Percentiles rank a stretch among this genome's conserved stretches.
Evolutionary conservation across 2,888 invertebrate species (phyloP).

Genomic region (Melikaiella ostensackeni): DNA sequence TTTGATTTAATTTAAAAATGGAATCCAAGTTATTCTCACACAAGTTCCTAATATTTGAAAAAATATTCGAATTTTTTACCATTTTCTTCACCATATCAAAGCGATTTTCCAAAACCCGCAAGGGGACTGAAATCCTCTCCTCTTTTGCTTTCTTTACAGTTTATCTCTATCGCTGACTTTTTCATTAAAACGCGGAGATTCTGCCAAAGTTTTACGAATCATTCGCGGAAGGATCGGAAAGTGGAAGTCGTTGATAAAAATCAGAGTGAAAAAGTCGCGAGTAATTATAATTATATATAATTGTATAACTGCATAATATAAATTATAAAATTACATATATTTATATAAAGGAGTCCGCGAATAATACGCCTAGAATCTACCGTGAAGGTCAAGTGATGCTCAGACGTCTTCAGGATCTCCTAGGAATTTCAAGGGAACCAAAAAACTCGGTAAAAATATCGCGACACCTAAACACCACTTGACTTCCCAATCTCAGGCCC

Average conservation of each 20-base stretch:
- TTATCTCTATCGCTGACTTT: constrained; percentile 7
- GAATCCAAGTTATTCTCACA: too few species aligned
- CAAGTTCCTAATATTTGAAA: neutral
- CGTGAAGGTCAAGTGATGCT: constrained; percentile 52
- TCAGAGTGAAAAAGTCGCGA: constrained; percentile 29
- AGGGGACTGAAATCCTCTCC: neutral
- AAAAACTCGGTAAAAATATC: constrained; percentile 72
- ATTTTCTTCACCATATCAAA: neutral
- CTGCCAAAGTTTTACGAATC: constrained; percentile 9
- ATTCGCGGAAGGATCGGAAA: constrained; percentile 37
- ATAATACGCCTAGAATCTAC: constrained; percentile 14
- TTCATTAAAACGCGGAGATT: neutral
- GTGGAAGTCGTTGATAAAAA: constrained; percentile 36
- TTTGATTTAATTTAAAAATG: constrained; percentile 7
- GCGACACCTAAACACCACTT: constrained; percentile 62
- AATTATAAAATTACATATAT: constrained; percentile 29
- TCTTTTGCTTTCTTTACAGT: constrained; percentile 15
- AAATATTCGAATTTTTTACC: too few species aligned
- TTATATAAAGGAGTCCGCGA: constrained; percentile 11
- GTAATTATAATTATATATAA: constrained; percentile 26
- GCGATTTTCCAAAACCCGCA: neutral
- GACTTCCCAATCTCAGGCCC: constrained; percentile 60
- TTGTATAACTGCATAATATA: neutral
- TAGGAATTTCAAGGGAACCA: constrained; percentile 46
- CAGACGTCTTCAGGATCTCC: constrained; percentile 58